Conservation (phyloP, 2,888 invertebrate genomes). For the Eupithecia exiguata region DNA sequence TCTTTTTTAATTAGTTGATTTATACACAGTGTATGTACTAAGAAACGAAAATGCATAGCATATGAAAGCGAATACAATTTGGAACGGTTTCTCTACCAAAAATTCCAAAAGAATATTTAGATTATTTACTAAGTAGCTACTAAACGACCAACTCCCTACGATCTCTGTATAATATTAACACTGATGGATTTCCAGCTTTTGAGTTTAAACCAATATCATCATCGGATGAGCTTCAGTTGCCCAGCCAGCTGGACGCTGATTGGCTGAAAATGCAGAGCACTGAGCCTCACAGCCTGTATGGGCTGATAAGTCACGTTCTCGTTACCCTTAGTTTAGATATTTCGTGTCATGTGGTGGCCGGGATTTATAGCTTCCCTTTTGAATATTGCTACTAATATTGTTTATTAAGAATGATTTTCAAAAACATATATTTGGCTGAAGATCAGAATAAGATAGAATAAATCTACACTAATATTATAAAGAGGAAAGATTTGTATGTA, state of each 20-base stretch:
- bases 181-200: neutral
- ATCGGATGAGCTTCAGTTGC: constrained; percentile 16
- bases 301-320: constrained; percentile 75
- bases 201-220: constrained; percentile 19
- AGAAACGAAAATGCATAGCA: neutral
- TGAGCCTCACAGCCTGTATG: constrained; percentile 58
- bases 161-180: neutral
- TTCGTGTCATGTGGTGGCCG: constrained; percentile 8
- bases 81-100: neutral
- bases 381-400: neutral
- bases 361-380: constrained; percentile 2
- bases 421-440: neutral
- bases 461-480: too few species aligned
- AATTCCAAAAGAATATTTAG: too few species aligned
- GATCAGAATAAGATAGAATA: neutral
- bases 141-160: neutral
- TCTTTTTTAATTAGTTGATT: neutral
- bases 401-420: neutral
- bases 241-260: constrained; percentile 25
- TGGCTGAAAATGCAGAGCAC: constrained; percentile 59
- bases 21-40: neutral
- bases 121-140: too few species aligned
- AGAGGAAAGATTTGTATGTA: too few species aligned
- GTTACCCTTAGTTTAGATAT: constrained; percentile 65
- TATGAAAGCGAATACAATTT: neutral